A percentile compares a stretch with the other conserved stretches of the same genome.
Evolutionary conservation across 2,797 vertebrate genomes (phyloP).

Genomic region (Gastrophryne carolinensis): DNA sequence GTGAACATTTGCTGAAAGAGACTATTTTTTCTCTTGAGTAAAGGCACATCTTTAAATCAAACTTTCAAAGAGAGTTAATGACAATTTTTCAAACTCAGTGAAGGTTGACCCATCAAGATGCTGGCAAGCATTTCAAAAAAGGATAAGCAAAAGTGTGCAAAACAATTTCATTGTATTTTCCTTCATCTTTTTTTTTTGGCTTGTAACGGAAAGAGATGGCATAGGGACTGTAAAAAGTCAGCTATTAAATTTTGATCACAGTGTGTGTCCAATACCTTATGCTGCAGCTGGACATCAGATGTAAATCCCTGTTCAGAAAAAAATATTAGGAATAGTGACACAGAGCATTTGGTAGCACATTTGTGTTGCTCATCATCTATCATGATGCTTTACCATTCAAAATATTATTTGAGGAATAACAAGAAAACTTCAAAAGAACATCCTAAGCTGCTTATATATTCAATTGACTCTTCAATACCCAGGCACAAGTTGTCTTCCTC

Average conservation of each 20-base stretch:
- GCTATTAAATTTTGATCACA: slow-evolving; percentile 29
- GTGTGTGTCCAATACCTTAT: slow-evolving; percentile 35
- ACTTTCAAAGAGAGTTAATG: slow-evolving; percentile 6
- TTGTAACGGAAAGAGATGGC: not conserved
- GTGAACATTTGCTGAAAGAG: not conserved
- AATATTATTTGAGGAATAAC: too few species aligned
- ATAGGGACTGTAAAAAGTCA: not conserved
- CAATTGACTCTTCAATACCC: too few species aligned
- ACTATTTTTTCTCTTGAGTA: slow-evolving; percentile 12
- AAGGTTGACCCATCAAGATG: slow-evolving; percentile 31
- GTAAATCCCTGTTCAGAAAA: not conserved
- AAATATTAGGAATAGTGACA: not conserved
- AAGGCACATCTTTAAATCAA: slow-evolving; percentile 18
- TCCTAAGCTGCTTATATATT: too few species aligned
- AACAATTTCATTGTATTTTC: slow-evolving; percentile 36
- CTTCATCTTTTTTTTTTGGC: not conserved
- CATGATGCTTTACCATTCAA: too few species aligned
- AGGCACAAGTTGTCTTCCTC: too few species aligned
- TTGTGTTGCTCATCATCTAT: too few species aligned
- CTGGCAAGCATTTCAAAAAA: not conserved
- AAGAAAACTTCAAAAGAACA: too few species aligned
- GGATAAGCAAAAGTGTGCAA: slow-evolving; percentile 10
- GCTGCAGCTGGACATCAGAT: not conserved
- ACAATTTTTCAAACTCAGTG: slow-evolving; percentile 36
- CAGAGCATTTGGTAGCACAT: slow-evolving; percentile 15